Conservation (phyloP, 1,140 invertebrate genomes). For the Drosophila mauritiana region DNA sequence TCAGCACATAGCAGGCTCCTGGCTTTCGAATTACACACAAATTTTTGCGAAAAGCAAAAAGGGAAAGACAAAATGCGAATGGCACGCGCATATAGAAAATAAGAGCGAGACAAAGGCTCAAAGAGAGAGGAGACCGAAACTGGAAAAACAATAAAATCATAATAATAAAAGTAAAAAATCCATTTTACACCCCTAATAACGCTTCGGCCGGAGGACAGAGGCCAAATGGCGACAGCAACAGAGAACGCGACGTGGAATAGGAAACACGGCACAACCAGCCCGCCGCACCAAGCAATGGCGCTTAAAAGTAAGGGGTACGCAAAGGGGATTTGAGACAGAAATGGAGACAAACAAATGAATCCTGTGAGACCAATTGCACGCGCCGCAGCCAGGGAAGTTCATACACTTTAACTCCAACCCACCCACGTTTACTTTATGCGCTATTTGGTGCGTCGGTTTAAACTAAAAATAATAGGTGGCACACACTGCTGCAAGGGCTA, state of each 20-base stretch:
- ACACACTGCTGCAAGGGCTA: background rate
- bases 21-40: conserved; percentile 64
- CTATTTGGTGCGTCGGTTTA: conserved; percentile 5
- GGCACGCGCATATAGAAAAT: conserved; percentile 64
- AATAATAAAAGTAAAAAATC: conserved; percentile 84
- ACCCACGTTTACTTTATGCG: conserved; percentile 7
- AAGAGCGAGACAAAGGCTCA: conserved; percentile 54
- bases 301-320: conserved; percentile 4
- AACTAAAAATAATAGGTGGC: conserved; percentile 67
- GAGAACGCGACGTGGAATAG: conserved; percentile 14
- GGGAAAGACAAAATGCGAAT: conserved; percentile 68
- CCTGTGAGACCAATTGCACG: conserved; percentile 82
- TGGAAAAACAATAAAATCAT: conserved; percentile 83
- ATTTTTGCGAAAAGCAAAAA: conserved; percentile 66
- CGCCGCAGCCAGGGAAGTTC: conserved; percentile 43
- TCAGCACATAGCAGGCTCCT: conserved; percentile 29
- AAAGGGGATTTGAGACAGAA: conserved; percentile 10
- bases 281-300: conserved; percentile 42
- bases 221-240: conserved; percentile 47
- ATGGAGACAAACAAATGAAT: conserved; percentile 78
- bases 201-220: conserved; percentile 25
- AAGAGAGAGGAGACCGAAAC: conserved; percentile 45
- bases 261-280: conserved; percentile 37
- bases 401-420: background rate
- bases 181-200: conserved; percentile 84